Base-by-base conservation (phyloP, 2,797 vertebrate genomes). In the Enteromius treurensis region DNA sequence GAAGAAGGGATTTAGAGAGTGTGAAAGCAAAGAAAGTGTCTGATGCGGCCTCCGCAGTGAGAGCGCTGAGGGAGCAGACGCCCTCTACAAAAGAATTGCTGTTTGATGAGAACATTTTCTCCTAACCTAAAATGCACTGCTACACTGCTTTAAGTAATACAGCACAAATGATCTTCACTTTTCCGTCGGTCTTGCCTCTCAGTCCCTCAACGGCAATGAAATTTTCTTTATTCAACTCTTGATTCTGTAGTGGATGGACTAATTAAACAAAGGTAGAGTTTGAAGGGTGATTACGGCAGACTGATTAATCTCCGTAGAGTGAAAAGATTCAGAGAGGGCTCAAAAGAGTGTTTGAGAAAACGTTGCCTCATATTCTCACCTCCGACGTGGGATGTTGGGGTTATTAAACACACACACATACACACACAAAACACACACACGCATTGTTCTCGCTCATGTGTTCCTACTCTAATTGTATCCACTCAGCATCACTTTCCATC, bases 101-200 rank as follows among this genome's bases (percentile, higher is more conserved):
- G 87, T 93, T 83, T 93, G 91, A 95, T 90, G 92, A 89, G 88
- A 91, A 89, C 84, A 78, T 89, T 92, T 92, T 88, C 89, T 89
- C 84, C 89, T 91, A 91, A 93, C 91, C 90, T 93, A 88, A 92
- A 93, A 92, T 77, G 49, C 73, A 77, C 80, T 80, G 83, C 82
- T 88, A 90, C 82, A 88, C 85, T 89, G 87, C 84, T 79, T 67
- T 49, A 49, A 34, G 37, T 68, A 65, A 55, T 29, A 58, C 19
- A 40, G 32, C 76, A 55, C 45, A 74, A 49, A 49, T 15, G 15
- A 68, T 67, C 29, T 34, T 32, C 26, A 47, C 77, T 62, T 67
- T 32, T 62, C 29, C 26, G 32, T 14, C 13, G 13, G 21, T 42
- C 23, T 73, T 55, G 34, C 21, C 34, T 77, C 71, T 42, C 26